A percentile compares a stretch with the other conserved stretches of the same genome.
phyloP scores from a whole-genome alignment of 1,140 invertebrate genomes.

The Bombus soroeensis region DNA sequence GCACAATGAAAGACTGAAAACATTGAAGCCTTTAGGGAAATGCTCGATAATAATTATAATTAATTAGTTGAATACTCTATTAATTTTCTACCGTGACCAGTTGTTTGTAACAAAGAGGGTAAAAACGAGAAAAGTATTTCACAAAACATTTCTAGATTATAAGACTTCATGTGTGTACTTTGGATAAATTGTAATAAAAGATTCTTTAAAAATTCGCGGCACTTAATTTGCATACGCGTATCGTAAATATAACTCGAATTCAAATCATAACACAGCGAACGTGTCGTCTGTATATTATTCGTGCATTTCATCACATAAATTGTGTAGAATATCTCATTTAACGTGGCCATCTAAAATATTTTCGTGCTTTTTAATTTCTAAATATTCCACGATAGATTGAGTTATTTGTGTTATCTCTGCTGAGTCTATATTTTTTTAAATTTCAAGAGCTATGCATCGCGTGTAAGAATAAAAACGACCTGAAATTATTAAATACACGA shows the following conservation, averaged over 20 bases:
- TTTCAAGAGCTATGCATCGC: not conserved
- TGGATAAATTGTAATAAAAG: too few species aligned
- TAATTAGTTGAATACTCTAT: too few species aligned
- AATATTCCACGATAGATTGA: too few species aligned
- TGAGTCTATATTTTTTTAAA: not conserved
- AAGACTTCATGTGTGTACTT: too few species aligned
- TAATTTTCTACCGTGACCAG: not conserved
- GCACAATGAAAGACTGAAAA: too few species aligned
- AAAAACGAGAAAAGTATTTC: not conserved
- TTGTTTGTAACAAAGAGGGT: not conserved
- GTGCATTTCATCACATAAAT: not conserved
- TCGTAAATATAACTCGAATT: not conserved
- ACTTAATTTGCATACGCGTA: not conserved
- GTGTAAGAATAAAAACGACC: not conserved
- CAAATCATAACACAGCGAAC: not conserved
- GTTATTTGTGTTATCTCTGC: too few species aligned
- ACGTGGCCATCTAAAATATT: not conserved
- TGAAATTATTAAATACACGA: not conserved
- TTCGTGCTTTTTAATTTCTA: too few species aligned
- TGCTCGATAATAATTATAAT: too few species aligned
- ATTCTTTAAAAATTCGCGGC: not conserved
- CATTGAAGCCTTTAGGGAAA: too few species aligned
- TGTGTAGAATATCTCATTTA: not conserved
- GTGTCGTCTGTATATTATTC: not conserved
- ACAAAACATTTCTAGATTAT: not conserved